Base-by-base conservation (phyloP, 2,797 vertebrate species). In the Botia kubotai region DNA sequence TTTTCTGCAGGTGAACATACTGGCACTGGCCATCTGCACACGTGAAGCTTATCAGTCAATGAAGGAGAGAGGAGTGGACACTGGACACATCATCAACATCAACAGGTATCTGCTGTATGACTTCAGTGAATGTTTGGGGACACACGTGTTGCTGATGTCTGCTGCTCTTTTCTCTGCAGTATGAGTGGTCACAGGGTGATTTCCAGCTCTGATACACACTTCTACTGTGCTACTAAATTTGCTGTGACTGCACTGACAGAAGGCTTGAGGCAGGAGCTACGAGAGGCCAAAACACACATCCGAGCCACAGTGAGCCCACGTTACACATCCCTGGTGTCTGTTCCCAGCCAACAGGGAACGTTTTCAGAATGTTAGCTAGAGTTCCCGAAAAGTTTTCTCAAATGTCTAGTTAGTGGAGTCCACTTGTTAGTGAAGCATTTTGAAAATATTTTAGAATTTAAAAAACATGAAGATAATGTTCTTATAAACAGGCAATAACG, bases 81-180 rank as follows among this genome's bases (percentile, higher is more conserved):
- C 98, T 0, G 97, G 97, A 29, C 97, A 99, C 84, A 98, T 98
- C 79, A 98, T 99, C 88, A 98, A 99, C 88, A 98, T 99, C 89
- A 98, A 96, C 92, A 97, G 97, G 97, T 99, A 86, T 6, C 60
- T 33, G 11, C 17, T 8, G 5, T n/a, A 0, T 2, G 21, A 1
- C 21, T 39, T 29, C 12, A 48, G 11, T 52, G 58, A 33, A 13
- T 70, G 55, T 70, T 48, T 70, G 21, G 57, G 39, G 46, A 21
- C 36, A 14, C 33, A 5, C 33, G 2, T 3, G 33, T 33, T 48
- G 13, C 17, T 6, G n/a, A 43, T 52, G 26, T 77, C 26, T 57
- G 21, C 29, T 76, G 14, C 46, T 52, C 65, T 48, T 29, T 21
- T 88, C 39, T 81, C 73, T 74, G 8, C 86, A 98, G 97, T 91